Base-by-base conservation (phyloP, 2,113 vertebrate species). In the Gopherus flavomarginatus region DNA sequence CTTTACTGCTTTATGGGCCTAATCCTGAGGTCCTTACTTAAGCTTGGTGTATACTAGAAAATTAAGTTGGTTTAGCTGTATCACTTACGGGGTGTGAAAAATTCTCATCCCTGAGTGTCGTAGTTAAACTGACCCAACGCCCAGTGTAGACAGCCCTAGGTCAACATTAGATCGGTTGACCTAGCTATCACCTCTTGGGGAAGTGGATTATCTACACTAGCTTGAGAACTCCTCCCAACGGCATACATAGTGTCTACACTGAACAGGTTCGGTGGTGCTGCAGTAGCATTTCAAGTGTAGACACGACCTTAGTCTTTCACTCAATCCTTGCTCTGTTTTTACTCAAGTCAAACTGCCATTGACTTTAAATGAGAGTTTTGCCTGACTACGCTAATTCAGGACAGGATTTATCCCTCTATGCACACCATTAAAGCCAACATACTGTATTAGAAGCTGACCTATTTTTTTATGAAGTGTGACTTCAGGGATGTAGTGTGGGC, bases 1-100 rank as follows among this genome's bases (percentile, higher is more conserved):
- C 0, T 0, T 83, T 84, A 65, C 82, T 24, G n/a, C 62, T 57
- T 35, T 0, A 12, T 5, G 24, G 13, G 27, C 17, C 81, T 52
- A 94, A 12, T 11, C 52, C 49, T 0, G 24, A 8, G 38, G 44
- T 84, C 78, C 42, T 80, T 49, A 72, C n/a, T 72, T 38, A 72
- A 35, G 17, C 14, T 19, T 72, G n/a, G 31, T 72, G 19, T 72
- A 38, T 19, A 38, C n/a, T 38, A 21, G 7, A 69, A 35, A 38
- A 38, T 72, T 72, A 72, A 22, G 7, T 17, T 9, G n/a, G 9
- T 19, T 38, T 38, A 72, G 19, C 65, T 38, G 19, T 11, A 22
- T 69, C 65, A 22, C 17, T 10, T 21, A 22, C 14, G 65, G 35
- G 62, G 16, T 21, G 19, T 72, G 65, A 38, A 38, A 72, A 38